These are phyloP conservation scores for Thecocarcelia acutangulata DNA, from an alignment of 2,888 invertebrate species.

Conservation along the genomic window DNA sequence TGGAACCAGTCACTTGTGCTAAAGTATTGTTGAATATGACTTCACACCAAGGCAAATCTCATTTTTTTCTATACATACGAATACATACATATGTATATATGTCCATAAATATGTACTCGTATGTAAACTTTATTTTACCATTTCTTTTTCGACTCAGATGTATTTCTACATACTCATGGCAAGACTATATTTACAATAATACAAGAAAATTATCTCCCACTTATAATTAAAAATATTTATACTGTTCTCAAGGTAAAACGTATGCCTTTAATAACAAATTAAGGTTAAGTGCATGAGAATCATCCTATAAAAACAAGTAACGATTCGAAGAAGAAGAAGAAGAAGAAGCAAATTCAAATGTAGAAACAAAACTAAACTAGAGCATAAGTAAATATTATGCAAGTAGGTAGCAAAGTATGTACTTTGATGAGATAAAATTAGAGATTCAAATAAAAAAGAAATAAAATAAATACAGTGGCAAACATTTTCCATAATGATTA, in stretches of 20 bases:
- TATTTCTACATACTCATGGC: slow-evolving; percentile 11
- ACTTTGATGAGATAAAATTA: slow-evolving; percentile 47
- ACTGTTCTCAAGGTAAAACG: slow-evolving; percentile 59
- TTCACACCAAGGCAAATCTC: too few species aligned
- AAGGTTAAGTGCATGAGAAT: slow-evolving; percentile 68
- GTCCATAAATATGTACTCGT: too few species aligned
- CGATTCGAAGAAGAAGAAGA: not conserved
- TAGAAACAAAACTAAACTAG: slow-evolving; percentile 56
- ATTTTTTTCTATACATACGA: too few species aligned
- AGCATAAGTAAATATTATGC: slow-evolving; percentile 64
- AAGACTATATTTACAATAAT: not conserved
- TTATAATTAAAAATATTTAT: slow-evolving; percentile 53
- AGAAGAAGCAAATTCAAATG: slow-evolving; percentile 14
- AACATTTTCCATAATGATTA: slow-evolving; percentile 51
- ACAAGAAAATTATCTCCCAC: slow-evolving; percentile 36
- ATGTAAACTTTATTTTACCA: slow-evolving; percentile 36
- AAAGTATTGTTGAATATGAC: too few species aligned
- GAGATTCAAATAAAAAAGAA: slow-evolving; percentile 29
- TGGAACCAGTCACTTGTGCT: too few species aligned
- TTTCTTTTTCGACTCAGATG: not conserved
- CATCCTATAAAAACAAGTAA: slow-evolving; percentile 52
- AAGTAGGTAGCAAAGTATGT: slow-evolving; percentile 60
- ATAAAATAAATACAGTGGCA: slow-evolving; percentile 40
- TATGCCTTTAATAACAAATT: slow-evolving; percentile 64
- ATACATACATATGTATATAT: too few species aligned